phyloP scores from a whole-genome alignment of 2,113 vertebrate genomes.

The Parus major region DNA sequence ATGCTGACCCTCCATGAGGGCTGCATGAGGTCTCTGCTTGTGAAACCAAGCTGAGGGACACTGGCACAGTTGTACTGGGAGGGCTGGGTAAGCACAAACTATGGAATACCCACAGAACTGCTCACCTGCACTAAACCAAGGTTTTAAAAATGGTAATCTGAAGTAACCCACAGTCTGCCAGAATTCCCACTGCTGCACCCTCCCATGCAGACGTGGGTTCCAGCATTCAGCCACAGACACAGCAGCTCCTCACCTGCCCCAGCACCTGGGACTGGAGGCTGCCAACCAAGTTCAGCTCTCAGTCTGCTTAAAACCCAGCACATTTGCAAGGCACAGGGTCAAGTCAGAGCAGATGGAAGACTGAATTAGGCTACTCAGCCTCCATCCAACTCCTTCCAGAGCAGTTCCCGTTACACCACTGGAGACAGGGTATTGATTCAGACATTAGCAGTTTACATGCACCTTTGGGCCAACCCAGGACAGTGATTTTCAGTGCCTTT shows the following conservation, averaged over 20 bases:
- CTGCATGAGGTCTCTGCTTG: neutral
- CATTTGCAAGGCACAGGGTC: neutral
- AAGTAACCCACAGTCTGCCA: neutral
- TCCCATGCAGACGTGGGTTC: neutral
- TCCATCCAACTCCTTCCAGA: neutral
- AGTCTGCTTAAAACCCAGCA: neutral
- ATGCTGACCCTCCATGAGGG: neutral
- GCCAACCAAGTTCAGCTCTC: neutral
- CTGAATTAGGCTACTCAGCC: neutral
- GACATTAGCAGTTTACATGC: neutral
- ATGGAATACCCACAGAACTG: neutral
- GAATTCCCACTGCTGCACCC: neutral
- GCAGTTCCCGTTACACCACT: neutral
- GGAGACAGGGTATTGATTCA: neutral
- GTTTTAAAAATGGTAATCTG: neutral
- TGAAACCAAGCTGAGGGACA: neutral
- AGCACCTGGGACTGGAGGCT: neutral
- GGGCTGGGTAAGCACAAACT: neutral
- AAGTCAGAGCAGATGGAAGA: neutral
- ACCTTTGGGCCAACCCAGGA: neutral
- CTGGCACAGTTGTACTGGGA: neutral
- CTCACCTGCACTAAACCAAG: neutral
- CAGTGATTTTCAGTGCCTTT: neutral
- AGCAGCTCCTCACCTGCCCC: neutral
- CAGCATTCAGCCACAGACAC: fast-evolving